A percentile compares a stretch with the other conserved stretches of the same genome.
Conservation (phyloP, 2,113 vertebrate species). For the Alces alces region DNA sequence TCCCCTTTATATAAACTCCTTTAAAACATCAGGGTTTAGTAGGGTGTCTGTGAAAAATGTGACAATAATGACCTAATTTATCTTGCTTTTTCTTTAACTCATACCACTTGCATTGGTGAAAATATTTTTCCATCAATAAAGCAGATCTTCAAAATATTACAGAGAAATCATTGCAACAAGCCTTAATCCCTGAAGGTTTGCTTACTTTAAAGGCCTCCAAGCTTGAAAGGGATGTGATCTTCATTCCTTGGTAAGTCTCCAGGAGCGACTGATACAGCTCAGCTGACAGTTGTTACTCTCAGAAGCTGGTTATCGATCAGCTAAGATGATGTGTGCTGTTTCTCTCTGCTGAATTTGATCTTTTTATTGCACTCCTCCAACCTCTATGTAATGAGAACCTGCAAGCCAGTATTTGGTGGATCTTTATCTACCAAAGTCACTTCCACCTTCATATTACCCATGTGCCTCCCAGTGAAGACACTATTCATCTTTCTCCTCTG, state of each 20-base stretch:
- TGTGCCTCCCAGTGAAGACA: background rate
- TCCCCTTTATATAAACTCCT: conserved; percentile 21
- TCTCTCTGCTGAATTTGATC: conserved; percentile 65
- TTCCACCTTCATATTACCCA: conserved; percentile 32
- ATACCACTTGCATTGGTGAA: background rate
- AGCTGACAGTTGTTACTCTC: conserved; percentile 41
- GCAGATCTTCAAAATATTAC: background rate
- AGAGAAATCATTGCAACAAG: background rate
- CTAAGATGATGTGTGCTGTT: conserved; percentile 41
- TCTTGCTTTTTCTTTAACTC: conserved; percentile 17
- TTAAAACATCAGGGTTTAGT: conserved; percentile 31
- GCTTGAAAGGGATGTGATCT: conserved; percentile 37
- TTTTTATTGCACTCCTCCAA: conserved; percentile 50
- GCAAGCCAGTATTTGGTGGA: background rate
- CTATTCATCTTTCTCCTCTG: background rate
- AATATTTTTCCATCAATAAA: conserved; percentile 40
- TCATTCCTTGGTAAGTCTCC: conserved; percentile 15
- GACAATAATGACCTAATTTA: conserved; percentile 13
- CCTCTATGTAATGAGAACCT: conserved; percentile 47
- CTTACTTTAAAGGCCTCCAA: conserved; percentile 15
- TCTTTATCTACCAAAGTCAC: conserved; percentile 61
- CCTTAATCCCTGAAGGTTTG: background rate
- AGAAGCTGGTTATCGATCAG: conserved; percentile 59
- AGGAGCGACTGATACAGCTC: background rate
- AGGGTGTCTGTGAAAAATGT: background rate